Evolutionary conservation across 2,113 vertebrate species (phyloP).

Genomic region (Montifringilla adamsi): DNA sequence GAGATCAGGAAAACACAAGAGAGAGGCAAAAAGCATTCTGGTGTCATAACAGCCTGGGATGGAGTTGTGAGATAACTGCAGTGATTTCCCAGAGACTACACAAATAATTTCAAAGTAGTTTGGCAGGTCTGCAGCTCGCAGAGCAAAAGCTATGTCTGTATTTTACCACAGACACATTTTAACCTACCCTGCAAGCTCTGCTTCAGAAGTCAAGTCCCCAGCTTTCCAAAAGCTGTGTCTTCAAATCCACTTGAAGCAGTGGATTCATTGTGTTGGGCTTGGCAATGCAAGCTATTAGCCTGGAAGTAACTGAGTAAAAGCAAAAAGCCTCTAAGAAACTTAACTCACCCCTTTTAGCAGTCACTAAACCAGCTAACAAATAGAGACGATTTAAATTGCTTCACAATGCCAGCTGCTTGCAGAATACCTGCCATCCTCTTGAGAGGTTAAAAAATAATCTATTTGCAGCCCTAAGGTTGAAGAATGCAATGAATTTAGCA

Average conservation of each 20-base stretch:
- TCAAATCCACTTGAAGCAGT: not conserved
- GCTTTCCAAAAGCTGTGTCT: not conserved
- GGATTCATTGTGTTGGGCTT: not conserved
- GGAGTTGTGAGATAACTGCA: not conserved
- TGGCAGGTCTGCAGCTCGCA: not conserved
- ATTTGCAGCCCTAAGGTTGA: slow-evolving; percentile 62
- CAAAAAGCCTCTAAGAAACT: not conserved
- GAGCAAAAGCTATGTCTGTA: not conserved
- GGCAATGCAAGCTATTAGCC: not conserved
- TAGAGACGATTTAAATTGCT: not conserved
- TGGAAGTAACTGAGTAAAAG: not conserved
- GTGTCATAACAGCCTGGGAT: not conserved
- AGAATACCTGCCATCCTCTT: slow-evolving; percentile 20
- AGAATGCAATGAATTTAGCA: slow-evolving; percentile 65
- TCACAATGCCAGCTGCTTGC: slow-evolving; percentile 5
- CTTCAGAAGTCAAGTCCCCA: not conserved
- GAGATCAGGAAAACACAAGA: not conserved
- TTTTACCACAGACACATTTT: not conserved
- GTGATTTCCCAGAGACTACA: not conserved
- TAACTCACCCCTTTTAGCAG: not conserved
- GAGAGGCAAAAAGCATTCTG: not conserved
- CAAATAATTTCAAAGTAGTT: not conserved
- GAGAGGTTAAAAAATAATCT: slow-evolving; percentile 64
- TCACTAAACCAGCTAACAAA: slow-evolving; percentile 23
- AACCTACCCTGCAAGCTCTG: not conserved